Conservation (phyloP, 2,888 invertebrate species). For the Odontomyia ornata region DNA sequence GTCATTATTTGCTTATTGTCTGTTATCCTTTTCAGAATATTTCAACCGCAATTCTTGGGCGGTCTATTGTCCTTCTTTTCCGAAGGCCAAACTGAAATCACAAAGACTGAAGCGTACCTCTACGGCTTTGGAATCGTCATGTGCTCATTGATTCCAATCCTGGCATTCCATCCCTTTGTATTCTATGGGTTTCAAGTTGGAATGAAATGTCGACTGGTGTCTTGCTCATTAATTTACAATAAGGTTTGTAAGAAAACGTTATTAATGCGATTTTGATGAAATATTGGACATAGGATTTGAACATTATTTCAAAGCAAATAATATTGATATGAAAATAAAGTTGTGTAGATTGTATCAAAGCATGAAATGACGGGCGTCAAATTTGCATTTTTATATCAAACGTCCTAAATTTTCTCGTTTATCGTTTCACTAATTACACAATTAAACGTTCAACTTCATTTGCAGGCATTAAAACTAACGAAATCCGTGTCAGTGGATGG, state of each 20-base stretch:
- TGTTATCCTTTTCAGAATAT: constrained; percentile 63
- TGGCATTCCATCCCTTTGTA: constrained; percentile 70
- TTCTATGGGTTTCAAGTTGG: constrained; percentile 73
- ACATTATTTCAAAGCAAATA: no score
- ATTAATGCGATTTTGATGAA: not conserved
- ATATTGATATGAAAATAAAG: no score
- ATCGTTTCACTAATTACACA: no score
- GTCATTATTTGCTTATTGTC: not conserved
- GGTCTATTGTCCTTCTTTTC: constrained; percentile 70
- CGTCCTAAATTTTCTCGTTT: no score
- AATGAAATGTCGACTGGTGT: constrained; percentile 74
- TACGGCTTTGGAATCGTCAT: constrained; percentile 70
- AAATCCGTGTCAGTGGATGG: constrained; percentile 47
- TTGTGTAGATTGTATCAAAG: no score
- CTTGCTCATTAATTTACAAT: constrained; percentile 56
- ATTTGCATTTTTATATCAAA: no score
- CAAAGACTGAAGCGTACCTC: constrained; percentile 68
- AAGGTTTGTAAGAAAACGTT: constrained; percentile 47
- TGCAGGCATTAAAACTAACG: constrained; percentile 46
- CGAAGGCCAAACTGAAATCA: constrained; percentile 63
- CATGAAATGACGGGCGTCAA: no score
- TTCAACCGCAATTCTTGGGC: constrained; percentile 70
- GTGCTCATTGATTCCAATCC: constrained; percentile 47
- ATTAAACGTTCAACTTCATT: not conserved
- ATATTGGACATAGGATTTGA: no score